A percentile compares a stretch with the other conserved stretches of the same genome.
Evolutionary conservation across 2,888 invertebrate genomes (phyloP).

Genomic region (Ypsolopha sequella): DNA sequence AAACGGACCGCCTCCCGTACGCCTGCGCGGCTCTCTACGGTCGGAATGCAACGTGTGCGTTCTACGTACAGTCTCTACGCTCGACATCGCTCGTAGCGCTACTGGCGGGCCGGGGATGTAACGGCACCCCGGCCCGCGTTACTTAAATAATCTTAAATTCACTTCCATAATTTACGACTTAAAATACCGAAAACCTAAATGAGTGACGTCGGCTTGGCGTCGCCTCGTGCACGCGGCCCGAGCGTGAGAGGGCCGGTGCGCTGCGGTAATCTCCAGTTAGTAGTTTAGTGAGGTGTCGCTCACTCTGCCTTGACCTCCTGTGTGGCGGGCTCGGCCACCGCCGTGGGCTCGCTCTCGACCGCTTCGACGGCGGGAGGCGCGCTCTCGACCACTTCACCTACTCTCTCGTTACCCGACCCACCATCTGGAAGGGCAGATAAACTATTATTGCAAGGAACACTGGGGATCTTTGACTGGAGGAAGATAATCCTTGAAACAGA

Average conservation of each 20-base stretch:
- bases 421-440: conserved; percentile 15
- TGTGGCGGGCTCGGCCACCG: conserved; percentile 31
- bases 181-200: conserved; percentile 55
- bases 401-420: conserved; percentile 9
- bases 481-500: too few relatives aligned
- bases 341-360: conserved; percentile 24
- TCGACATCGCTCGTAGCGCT: background rate
- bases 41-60: conserved; percentile 2
- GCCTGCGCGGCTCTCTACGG: conserved; percentile 16
- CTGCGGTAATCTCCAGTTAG: background rate
- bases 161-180: conserved; percentile 66
- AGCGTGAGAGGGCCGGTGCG: conserved; percentile 7
- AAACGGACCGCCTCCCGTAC: conserved; percentile 34
- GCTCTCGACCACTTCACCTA: conserved; percentile 4
- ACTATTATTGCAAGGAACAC: too few relatives aligned
- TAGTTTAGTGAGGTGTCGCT: conserved; percentile 10
- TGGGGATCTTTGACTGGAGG: too few relatives aligned
- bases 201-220: conserved; percentile 19
- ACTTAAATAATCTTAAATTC: conserved; percentile 42
- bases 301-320: conserved; percentile 42
- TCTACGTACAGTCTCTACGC: conserved; percentile 1
- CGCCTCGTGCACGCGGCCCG: conserved; percentile 9
- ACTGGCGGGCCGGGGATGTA: conserved; percentile 4
- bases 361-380: conserved; percentile 22
- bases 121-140: conserved; percentile 1